Evolutionary conservation across 2,113 vertebrate genomes (phyloP).

Genomic region (Camelus bactrianus): DNA sequence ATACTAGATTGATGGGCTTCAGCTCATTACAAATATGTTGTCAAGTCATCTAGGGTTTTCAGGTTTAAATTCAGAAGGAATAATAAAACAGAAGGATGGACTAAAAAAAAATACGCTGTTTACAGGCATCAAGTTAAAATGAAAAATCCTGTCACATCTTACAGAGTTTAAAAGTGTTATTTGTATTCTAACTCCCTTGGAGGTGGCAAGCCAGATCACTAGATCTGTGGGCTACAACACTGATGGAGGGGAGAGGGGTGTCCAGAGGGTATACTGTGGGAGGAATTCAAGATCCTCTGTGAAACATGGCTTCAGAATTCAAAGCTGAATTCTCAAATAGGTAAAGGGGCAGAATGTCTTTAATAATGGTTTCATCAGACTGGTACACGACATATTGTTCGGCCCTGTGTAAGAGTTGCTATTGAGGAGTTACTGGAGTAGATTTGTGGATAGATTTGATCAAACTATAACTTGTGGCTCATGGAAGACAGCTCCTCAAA

Average conservation of each 20-base stretch:
- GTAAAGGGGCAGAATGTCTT: background rate
- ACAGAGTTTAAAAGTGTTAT: background rate
- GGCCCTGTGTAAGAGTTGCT: background rate
- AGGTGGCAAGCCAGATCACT: background rate
- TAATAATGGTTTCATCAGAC: background rate
- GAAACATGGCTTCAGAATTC: conserved; percentile 24
- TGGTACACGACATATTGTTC: background rate
- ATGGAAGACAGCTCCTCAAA: background rate
- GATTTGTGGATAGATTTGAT: background rate
- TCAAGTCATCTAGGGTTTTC: conserved; percentile 16
- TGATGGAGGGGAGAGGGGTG: accelerated
- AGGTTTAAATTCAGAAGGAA: conserved; percentile 55
- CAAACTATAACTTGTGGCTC: background rate
- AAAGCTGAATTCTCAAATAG: background rate
- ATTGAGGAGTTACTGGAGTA: background rate
- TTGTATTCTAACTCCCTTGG: background rate
- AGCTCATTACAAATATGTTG: background rate
- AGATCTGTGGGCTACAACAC: background rate
- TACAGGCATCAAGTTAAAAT: conserved; percentile 34
- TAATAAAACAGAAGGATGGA: conserved; percentile 38
- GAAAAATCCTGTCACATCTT: conserved; percentile 7
- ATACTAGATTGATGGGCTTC: conserved; percentile 7
- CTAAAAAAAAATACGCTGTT: background rate
- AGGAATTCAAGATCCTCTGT: background rate
- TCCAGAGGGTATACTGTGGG: background rate